A percentile compares a stretch with the other conserved stretches of the same genome.
phyloP scores from a whole-genome alignment of 2,113 vertebrate genomes.

The Siniperca knerii region DNA sequence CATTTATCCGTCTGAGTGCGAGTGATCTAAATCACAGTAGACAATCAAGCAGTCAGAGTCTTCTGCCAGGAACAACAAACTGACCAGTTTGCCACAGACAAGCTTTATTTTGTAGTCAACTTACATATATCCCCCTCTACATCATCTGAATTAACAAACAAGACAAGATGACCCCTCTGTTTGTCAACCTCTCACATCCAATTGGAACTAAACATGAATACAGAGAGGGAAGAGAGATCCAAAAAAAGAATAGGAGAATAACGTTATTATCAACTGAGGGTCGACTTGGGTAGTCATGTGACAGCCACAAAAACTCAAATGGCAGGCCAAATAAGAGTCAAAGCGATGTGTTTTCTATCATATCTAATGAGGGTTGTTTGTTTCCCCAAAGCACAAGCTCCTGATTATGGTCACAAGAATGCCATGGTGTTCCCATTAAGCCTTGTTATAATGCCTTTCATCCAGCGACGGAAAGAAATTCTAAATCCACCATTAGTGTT shows the following conservation, averaged over 20 bases:
- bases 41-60: constrained; percentile 36
- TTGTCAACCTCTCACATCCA: constrained; percentile 68
- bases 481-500: constrained; percentile 36
- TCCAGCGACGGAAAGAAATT: constrained; percentile 46
- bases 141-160: constrained; percentile 57
- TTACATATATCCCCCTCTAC: constrained; percentile 32
- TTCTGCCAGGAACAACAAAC: constrained; percentile 27
- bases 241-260: constrained; percentile 36
- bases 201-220: constrained; percentile 38
- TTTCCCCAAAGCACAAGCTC: constrained; percentile 72
- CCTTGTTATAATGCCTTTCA: constrained; percentile 69
- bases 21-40: constrained; percentile 45
- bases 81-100: constrained; percentile 27
- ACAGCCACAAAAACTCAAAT: constrained; percentile 49
- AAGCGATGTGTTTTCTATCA: constrained; percentile 65
- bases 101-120: constrained; percentile 50
- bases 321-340: constrained; percentile 61
- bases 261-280: constrained; percentile 55
- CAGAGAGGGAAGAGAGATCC: constrained; percentile 24
- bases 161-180: constrained; percentile 57
- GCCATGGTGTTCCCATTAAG: constrained; percentile 72
- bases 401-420: constrained; percentile 79
- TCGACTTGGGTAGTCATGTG: constrained; percentile 62
- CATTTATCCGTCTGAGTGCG: constrained; percentile 29
- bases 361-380: constrained; percentile 72